Conservation (phyloP, 92 coral and sea anemone genomes). For the Zoanthus sansibaricus region DNA sequence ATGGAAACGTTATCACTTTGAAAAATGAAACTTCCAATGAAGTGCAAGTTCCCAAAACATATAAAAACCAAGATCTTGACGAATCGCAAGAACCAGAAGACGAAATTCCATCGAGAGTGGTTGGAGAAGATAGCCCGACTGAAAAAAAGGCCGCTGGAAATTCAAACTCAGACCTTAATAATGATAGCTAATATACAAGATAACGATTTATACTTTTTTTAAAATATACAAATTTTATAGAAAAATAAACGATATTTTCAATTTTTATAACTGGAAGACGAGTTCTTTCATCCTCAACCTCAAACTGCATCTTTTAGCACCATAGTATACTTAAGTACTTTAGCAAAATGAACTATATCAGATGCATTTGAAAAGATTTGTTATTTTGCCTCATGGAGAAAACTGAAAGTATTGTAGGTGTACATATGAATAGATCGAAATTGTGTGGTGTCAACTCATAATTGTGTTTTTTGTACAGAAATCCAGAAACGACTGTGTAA, state of each 20-base stretch:
- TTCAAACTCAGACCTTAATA: neutral
- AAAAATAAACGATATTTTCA: neutral
- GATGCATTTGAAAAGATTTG: too few relatives aligned
- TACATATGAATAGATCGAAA: too few relatives aligned
- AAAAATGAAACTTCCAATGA: neutral
- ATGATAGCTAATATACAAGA: neutral
- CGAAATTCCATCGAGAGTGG: neutral
- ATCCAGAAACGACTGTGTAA: too few relatives aligned
- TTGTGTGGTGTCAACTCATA: too few relatives aligned
- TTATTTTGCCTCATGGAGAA: too few relatives aligned
- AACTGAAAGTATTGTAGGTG: too few relatives aligned
- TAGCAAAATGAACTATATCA: too few relatives aligned
- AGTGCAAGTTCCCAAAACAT: neutral
- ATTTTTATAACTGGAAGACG: neutral
- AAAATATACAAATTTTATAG: neutral
- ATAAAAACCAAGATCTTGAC: neutral
- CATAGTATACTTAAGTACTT: too few relatives aligned
- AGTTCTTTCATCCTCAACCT: neutral
- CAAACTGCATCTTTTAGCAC: too few relatives aligned
- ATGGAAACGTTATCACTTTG: neutral
- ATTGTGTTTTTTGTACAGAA: too few relatives aligned
- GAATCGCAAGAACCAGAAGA: neutral
- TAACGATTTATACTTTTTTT: neutral
- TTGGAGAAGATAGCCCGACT: neutral
- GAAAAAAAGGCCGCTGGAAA: neutral